Base-by-base conservation (phyloP, 2,113 vertebrate genomes). In the Otus sunia region DNA sequence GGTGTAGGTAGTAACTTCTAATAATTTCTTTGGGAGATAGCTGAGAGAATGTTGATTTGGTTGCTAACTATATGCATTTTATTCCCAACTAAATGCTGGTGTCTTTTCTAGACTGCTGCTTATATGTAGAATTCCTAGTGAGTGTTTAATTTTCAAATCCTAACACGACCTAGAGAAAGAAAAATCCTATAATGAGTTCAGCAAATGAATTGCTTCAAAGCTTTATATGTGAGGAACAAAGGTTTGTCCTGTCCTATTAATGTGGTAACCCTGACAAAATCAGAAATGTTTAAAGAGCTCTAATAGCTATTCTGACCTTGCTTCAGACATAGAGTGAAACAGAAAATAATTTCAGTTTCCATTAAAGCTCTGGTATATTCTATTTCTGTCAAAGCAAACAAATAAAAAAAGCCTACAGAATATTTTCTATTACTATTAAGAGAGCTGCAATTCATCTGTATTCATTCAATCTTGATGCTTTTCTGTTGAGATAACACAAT, bases 291-390 rank as follows among this genome's bases (percentile, higher is more conserved):
- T 96, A 82, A 81, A 87, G 90, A 97, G 81, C 84, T 96, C 85
- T 88, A 60, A 96, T 97, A 96, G 94, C 91, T 92, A 63, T 80
- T 90, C 58, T 97, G 96, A 98, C 94, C 95, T 94, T 96, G 93
- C 78, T 96, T 98, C 91, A 91, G 89, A 94, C 92, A 75, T 49
- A 15, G 52, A 53, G 53, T 88, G 79, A 97, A 98, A 92, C 64
- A 92, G 94, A 96, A 94, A 90, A 95, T 95, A 95, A 95, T 97
- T 97, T 96, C 59, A 37, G 32, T 86, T 97, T 97, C 96, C 84
- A 95, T 97, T 97, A 96, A 91, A 76, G 78, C 82, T 95, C 71
- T 95, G 59, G 62, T 98, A 89, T 86, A 66, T 88, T 72, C 81
- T 94, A 21, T 41, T 94, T 93, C 87, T 97, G 76, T 97, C 85